Evolutionary conservation across 2,113 vertebrate genomes (phyloP).

Genomic region (Thalassarche chlororhynchos): DNA sequence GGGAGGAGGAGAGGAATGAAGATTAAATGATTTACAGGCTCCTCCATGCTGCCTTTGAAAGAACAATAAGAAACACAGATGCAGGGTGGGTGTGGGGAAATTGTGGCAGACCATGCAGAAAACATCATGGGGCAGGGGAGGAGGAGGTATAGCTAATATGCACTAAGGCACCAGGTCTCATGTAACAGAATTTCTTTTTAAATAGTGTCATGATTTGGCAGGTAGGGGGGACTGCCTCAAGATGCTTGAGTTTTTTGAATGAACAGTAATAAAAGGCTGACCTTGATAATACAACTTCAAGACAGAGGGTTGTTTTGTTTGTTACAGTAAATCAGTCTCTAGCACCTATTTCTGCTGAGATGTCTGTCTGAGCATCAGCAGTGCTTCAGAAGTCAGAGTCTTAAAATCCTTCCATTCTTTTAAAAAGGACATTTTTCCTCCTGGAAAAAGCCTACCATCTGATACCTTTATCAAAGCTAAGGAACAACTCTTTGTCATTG

Average conservation of each 20-base stretch:
- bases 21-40: not conserved
- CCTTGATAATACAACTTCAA: not conserved
- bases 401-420: not conserved
- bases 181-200: not conserved
- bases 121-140: not conserved
- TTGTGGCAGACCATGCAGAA: not conserved
- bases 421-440: not conserved
- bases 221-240: not conserved
- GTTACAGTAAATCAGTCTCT: not conserved
- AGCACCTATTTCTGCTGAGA: not conserved
- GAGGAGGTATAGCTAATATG: accelerated
- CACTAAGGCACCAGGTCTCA: not conserved
- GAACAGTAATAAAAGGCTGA: not conserved
- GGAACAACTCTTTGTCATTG: not conserved
- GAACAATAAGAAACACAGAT: not conserved
- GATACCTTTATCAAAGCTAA: not conserved
- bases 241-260: not conserved
- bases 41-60: not conserved
- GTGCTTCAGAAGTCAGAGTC: not conserved
- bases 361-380: not conserved
- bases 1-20: not conserved
- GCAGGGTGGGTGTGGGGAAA: not conserved
- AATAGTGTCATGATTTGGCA: not conserved
- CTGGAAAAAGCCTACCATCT: not conserved
- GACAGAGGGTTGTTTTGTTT: not conserved